phyloP scores from a whole-genome alignment of 2,797 vertebrate species.

The Nasua narica region DNA sequence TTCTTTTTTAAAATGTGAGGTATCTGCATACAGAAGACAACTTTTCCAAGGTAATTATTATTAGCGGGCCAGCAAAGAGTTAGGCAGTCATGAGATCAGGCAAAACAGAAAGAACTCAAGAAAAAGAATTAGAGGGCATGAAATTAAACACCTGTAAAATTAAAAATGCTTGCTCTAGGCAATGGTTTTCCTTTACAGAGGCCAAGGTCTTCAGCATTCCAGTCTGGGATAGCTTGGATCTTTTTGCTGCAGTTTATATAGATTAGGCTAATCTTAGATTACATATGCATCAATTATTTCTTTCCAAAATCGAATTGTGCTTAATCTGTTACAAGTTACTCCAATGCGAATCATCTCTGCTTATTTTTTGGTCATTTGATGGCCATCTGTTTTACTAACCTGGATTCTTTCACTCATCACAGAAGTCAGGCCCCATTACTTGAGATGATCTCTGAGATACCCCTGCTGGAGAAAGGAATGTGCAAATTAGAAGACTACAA shows the following conservation, averaged over 20 bases:
- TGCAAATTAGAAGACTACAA: constrained; percentile 60
- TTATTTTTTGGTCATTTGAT: neutral
- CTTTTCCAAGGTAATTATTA: neutral
- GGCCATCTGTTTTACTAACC: constrained; percentile 44
- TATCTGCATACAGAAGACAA: neutral
- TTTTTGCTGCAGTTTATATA: neutral
- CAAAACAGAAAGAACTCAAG: neutral
- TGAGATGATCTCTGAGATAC: constrained; percentile 54
- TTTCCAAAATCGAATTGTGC: neutral
- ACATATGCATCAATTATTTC: neutral
- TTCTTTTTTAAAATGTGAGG: neutral
- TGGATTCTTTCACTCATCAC: constrained; percentile 52
- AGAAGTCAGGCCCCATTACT: constrained; percentile 19
- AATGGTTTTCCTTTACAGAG: neutral
- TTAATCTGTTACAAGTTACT: neutral
- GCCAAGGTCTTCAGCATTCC: neutral
- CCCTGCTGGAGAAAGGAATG: constrained; percentile 62
- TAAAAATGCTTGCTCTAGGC: neutral
- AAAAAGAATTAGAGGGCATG: neutral
- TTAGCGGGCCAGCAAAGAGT: neutral
- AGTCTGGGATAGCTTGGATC: no score
- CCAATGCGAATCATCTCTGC: neutral
- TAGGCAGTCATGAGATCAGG: neutral
- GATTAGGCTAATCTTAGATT: neutral
- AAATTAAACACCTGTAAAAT: neutral